Percentiles rank a stretch among this genome's conserved stretches.
Conservation (phyloP, 1,140 invertebrate species). For the Charaxes varanes region DNA sequence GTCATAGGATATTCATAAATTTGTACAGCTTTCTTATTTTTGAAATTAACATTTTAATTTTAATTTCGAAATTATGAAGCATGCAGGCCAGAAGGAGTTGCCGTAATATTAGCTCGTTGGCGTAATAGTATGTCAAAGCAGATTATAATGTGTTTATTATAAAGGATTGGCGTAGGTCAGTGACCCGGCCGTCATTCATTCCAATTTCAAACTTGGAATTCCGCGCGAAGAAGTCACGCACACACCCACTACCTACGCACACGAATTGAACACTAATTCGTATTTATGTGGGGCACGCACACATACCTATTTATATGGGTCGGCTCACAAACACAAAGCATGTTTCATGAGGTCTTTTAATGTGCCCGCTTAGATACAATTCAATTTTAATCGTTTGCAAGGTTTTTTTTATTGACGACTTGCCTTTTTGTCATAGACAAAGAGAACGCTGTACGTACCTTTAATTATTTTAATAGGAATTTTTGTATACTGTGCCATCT, state of each 20-base stretch:
- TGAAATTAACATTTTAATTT: too few species aligned
- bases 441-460: too few species aligned
- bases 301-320: constrained; percentile 51
- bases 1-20: too few species aligned
- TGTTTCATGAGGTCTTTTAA: constrained; percentile 20
- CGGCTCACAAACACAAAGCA: constrained; percentile 45
- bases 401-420: too few species aligned
- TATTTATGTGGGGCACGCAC: constrained; percentile 59
- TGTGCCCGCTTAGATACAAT: constrained; percentile 11
- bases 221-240: constrained; percentile 58
- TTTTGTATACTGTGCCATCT: too few species aligned
- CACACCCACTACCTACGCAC: constrained; percentile 33
- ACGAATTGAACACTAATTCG: constrained; percentile 43
- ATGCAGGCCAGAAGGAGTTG: too few species aligned
- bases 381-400: constrained; percentile 1
- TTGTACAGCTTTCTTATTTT: too few species aligned
- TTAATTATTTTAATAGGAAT: too few species aligned
- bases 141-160: constrained; percentile 15
- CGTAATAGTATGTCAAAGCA: too few species aligned
- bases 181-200: constrained; percentile 67
- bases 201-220: constrained; percentile 69
- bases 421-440: too few species aligned
- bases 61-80: too few species aligned
- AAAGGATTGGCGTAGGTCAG: constrained; percentile 62
- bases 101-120: too few species aligned